These are phyloP conservation scores for Melanchra persicariae DNA, from an alignment of 2,888 invertebrate genomes.

Conservation along the genomic window DNA sequence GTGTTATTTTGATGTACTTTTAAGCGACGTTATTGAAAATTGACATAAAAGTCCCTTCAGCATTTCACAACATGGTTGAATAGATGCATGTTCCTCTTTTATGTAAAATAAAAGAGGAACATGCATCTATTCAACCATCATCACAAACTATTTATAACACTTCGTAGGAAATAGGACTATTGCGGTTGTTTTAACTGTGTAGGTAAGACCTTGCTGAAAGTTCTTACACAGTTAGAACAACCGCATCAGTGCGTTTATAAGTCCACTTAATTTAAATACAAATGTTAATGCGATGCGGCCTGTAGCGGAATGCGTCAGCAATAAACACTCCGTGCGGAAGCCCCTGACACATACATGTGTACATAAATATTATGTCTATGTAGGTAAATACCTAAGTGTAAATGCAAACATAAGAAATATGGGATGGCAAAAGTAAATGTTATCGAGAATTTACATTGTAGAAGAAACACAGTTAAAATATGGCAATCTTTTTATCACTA, in stretches of 20 bases:
- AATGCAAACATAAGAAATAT: background rate
- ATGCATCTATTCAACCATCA: too few species aligned
- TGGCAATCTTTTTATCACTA: background rate
- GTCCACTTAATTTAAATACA: slow-evolving; percentile 22
- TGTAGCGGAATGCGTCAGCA: slow-evolving; percentile 40
- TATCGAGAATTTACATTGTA: background rate
- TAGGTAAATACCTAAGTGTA: background rate
- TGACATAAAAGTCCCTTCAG: too few species aligned
- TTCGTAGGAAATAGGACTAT: too few species aligned
- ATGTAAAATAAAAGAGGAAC: too few species aligned
- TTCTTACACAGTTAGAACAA: background rate
- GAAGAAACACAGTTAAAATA: background rate
- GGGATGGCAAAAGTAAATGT: background rate
- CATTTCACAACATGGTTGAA: too few species aligned
- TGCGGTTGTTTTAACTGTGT: too few species aligned
- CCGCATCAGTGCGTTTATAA: slow-evolving; percentile 25
- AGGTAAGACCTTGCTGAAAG: background rate
- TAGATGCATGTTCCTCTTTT: too few species aligned
- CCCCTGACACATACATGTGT: slow-evolving; percentile 5
- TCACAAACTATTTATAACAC: too few species aligned
- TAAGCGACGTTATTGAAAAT: too few species aligned
- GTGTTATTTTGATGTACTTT: too few species aligned
- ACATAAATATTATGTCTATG: slow-evolving; percentile 12
- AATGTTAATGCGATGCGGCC: slow-evolving; percentile 45
- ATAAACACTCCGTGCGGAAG: slow-evolving; percentile 39